Evolutionary conservation across 30 jellyfish, hydroid and myxozoan genomes (phyloP).

Genomic region (Catostylus mosaicus): DNA sequence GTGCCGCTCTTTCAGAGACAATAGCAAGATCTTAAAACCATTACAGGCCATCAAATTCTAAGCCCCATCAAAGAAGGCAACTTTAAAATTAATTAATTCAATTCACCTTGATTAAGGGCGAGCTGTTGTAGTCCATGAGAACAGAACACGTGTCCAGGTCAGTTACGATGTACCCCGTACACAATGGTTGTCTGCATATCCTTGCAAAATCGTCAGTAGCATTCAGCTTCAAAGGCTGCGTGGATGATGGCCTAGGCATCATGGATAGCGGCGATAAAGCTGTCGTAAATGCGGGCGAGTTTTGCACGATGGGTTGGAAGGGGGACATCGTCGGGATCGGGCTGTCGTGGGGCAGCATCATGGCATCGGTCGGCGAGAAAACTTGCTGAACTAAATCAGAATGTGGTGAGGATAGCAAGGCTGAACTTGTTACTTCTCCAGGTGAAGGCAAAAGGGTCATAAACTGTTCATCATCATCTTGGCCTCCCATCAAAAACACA

Average conservation of each 20-base stretch:
- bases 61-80: too few species aligned
- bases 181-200: conserved; percentile 53
- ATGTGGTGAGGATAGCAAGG: conserved; percentile 72
- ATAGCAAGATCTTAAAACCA: too few species aligned
- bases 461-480: conserved; percentile 64
- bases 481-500: conserved; percentile 25
- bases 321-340: conserved; percentile 80
- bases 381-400: conserved; percentile 73
- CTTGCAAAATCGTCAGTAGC: conserved; percentile 35
- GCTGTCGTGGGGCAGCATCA: conserved; percentile 45
- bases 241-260: conserved; percentile 55
- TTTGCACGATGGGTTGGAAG: conserved; percentile 75
- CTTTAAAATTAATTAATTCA: too few species aligned
- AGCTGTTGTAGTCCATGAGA: neutral
- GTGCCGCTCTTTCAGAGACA: too few species aligned
- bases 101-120: neutral
- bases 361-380: conserved; percentile 73
- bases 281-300: conserved; percentile 57
- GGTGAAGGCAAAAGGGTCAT: conserved; percentile 87
- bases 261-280: conserved; percentile 58
- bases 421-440: conserved; percentile 72
- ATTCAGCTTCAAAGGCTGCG: conserved; percentile 15
- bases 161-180: conserved; percentile 62
- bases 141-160: conserved; percentile 11
- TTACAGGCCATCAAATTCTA: too few species aligned